Conservation (phyloP, 2,797 vertebrate genomes). For the Spea hammondii region DNA sequence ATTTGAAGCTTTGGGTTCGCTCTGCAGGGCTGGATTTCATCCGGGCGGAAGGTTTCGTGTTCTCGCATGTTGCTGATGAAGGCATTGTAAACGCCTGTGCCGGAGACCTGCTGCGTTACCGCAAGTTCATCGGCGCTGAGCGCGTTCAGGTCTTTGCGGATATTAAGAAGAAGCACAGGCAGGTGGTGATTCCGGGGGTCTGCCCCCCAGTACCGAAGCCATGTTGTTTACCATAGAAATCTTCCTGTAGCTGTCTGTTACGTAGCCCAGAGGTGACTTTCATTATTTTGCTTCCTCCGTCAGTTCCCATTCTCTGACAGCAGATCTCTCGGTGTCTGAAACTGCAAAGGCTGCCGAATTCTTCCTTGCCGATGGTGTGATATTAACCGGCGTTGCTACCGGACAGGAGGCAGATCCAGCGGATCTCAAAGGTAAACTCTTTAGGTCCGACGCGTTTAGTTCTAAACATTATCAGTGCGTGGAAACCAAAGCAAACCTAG, state of each 20-base stretch:
- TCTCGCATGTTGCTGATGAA: conserved; percentile 80
- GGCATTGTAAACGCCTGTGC: conserved; percentile 83
- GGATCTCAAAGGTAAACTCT: conserved; percentile 73
- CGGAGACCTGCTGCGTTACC: conserved; percentile 78
- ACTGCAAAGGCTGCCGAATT: conserved; percentile 78
- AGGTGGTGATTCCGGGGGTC: conserved; percentile 32
- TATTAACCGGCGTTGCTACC: conserved; percentile 79
- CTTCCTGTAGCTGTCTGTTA: too few relatives aligned
- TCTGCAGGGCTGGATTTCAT: conserved; percentile 77
- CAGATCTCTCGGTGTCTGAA: conserved; percentile 75
- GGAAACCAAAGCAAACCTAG: too few relatives aligned
- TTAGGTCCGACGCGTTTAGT: neutral
- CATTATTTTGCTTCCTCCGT: neutral
- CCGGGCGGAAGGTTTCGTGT: conserved; percentile 78
- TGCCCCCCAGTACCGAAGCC: too few relatives aligned
- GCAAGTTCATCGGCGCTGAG: conserved; percentile 79
- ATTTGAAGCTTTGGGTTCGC: neutral
- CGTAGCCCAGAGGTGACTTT: neutral
- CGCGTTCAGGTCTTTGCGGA: conserved; percentile 83
- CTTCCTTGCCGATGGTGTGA: conserved; percentile 81
- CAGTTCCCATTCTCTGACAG: conserved; percentile 81
- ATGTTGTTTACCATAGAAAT: too few relatives aligned
- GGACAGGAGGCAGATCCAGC: conserved; percentile 68
- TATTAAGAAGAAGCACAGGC: conserved; percentile 90
- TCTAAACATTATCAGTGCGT: neutral